Evolutionary conservation across 2,797 vertebrate genomes (phyloP), one percentile per base, ranked within the genome.

Genomic region (Phaenicophaeus curvirostris): DNA sequence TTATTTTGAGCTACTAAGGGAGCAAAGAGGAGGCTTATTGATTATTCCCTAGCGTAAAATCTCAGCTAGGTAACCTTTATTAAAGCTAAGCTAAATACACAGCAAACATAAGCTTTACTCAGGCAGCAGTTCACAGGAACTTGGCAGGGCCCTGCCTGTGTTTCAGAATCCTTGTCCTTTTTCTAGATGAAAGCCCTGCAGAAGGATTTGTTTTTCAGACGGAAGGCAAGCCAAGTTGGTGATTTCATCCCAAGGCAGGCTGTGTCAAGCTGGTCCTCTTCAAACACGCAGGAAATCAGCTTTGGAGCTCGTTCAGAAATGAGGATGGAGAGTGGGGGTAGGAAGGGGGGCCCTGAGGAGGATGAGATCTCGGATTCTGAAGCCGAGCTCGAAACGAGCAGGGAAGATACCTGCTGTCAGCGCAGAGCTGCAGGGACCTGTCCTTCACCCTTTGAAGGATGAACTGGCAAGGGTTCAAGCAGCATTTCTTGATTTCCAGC

Each of bases 221-320:
- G 89, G 93, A 91, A 96, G 69, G 88, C 93, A 96, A 96, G 97
- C 96, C 96, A 97, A 97, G 90, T 96, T 94, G 95, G 94, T 97
- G 97, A 97, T 96, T 97, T 97, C 96, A 97, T 96, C 95, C 90
- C 86, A 77, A 96, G 94, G 91, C 96, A 97, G 95, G 95, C 96
- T 97, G 94, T 95, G 95, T 97, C 96, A 96, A 96, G 96, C 96
- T 97, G 96, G 95, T 93, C 92, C 91, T 93, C 96, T 96, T 96
- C 95, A 97, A 96, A 94, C 93, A 95, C 0, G 87, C 95, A 96
- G 95, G 95, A 96, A 97, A 96, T 96, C 96, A 96, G 73, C 35
- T 83, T 93, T 97, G 96, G 96, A 96, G 86, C 77, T 72, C 0
- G 13, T 92, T 96, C 96, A 97, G 95, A 85, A 95, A 78, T 0